phyloP scores from a whole-genome alignment of 2,113 vertebrate genomes.

The Meleagris gallopavo region DNA sequence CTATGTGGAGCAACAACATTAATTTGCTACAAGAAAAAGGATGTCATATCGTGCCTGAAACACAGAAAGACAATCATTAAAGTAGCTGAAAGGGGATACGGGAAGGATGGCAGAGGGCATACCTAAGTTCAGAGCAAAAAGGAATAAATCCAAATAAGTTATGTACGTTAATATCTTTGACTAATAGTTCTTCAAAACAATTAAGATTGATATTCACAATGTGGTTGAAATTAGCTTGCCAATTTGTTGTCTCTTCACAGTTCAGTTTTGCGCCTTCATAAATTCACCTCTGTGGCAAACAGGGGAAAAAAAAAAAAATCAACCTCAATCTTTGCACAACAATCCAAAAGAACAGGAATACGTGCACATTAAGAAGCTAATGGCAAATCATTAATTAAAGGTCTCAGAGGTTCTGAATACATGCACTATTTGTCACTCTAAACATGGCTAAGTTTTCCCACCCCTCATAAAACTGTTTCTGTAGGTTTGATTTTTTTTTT shows the following conservation, averaged over 20 bases:
- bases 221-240: background rate
- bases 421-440: conserved; percentile 1
- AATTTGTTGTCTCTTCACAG: accelerated
- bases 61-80: background rate
- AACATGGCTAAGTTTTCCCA: background rate
- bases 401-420: conserved; percentile 1
- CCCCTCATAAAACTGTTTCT: background rate
- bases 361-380: background rate
- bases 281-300: background rate
- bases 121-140: background rate
- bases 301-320: background rate
- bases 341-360: background rate
- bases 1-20: background rate
- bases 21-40: background rate
- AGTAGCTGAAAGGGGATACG: background rate
- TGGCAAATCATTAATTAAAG: background rate
- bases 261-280: background rate
- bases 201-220: background rate
- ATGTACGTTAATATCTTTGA: background rate
- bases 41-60: background rate
- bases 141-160: background rate
- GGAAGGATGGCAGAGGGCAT: background rate
- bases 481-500: background rate
- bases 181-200: background rate
- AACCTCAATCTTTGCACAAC: background rate